Evolutionary conservation across 2,888 invertebrate species (phyloP).

Genomic region (Lepidonotus clava): DNA sequence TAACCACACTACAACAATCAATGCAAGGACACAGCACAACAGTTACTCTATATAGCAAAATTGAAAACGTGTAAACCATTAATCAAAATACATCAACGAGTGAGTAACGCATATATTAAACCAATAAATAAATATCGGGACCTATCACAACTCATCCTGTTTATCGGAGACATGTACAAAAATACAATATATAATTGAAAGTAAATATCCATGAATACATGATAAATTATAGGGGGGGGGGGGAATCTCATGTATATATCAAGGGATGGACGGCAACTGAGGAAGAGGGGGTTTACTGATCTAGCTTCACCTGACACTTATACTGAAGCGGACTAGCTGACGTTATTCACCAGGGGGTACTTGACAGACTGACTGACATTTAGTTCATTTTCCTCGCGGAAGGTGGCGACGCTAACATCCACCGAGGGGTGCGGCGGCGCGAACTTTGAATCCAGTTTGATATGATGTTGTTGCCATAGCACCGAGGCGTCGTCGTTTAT

Average conservation of each 20-base stretch:
- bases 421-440: neutral
- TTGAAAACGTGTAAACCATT: neutral
- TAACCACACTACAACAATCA: neutral
- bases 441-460: neutral
- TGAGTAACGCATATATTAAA: neutral
- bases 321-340: conserved; percentile 7
- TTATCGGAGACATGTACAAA: conserved; percentile 15
- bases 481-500: neutral
- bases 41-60: neutral
- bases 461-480: conserved; percentile 14
- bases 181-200: conserved; percentile 46
- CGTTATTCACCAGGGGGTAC: neutral
- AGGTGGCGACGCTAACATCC: neutral
- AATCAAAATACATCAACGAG: neutral
- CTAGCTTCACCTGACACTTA: conserved; percentile 2
- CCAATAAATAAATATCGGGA: conserved; percentile 10
- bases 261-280: conserved; percentile 39
- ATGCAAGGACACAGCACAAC: neutral
- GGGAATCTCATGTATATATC: conserved; percentile 36
- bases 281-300: neutral
- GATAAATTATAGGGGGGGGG: neutral
- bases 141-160: conserved; percentile 24
- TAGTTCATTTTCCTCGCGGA: neutral
- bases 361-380: no score
- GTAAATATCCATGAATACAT: conserved; percentile 12